Conservation (phyloP, 2,888 invertebrate genomes). For the Drosophila histrio region DNA sequence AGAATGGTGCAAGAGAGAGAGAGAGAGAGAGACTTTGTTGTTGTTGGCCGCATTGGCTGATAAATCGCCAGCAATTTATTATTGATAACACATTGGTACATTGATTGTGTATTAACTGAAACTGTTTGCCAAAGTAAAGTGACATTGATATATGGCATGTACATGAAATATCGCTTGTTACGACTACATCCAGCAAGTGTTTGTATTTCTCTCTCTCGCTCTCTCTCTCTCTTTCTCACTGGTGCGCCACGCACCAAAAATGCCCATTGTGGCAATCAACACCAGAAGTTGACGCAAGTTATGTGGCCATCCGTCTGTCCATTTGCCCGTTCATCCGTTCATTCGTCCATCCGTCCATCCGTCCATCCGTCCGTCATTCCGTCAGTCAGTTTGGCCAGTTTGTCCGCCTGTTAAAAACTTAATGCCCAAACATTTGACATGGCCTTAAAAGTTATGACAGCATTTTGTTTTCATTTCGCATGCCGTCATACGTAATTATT, state of each 20-base stretch:
- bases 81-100: constrained; percentile 81
- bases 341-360: constrained; percentile 1
- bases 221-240: not conserved
- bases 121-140: constrained; percentile 81
- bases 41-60: constrained; percentile 66
- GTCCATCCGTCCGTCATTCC: not conserved
- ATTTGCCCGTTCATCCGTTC: not conserved
- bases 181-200: constrained; percentile 42
- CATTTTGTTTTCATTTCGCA: constrained; percentile 51
- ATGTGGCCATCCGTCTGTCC: constrained; percentile 49
- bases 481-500: constrained; percentile 33
- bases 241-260: constrained; percentile 25
- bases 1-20: not conserved
- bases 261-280: constrained; percentile 74
- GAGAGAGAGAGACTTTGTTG: constrained; percentile 18
- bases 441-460: constrained; percentile 58
- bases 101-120: constrained; percentile 80
- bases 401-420: constrained; percentile 36
- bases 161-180: constrained; percentile 77
- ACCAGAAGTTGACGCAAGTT: constrained; percentile 72
- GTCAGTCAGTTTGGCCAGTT: constrained; percentile 18
- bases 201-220: constrained; percentile 13
- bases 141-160: constrained; percentile 79
- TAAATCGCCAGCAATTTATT: constrained; percentile 79
- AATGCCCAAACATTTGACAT: constrained; percentile 56